Evolutionary conservation across 1,140 invertebrate genomes (phyloP).

Genomic region (Pseudobourletiella spinata): DNA sequence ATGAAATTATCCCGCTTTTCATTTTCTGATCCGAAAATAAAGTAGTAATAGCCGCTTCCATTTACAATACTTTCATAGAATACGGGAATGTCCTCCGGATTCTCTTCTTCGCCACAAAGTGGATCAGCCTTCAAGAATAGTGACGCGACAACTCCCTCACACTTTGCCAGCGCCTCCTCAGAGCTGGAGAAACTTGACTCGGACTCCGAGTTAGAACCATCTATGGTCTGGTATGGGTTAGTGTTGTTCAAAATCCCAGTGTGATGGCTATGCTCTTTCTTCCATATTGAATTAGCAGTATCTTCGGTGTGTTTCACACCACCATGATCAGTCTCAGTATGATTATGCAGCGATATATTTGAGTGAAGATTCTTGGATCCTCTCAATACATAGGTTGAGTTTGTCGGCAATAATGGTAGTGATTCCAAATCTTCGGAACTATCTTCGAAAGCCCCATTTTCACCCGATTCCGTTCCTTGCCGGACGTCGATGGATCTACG

Average conservation of each 20-base stretch:
- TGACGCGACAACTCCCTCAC: slow-evolving; percentile 61
- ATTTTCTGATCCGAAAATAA: slow-evolving; percentile 71
- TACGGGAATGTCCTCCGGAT: slow-evolving; percentile 43
- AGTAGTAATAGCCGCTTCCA: slow-evolving; percentile 66
- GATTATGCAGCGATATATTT: neutral
- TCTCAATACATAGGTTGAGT: neutral
- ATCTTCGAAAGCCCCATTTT: slow-evolving; percentile 48
- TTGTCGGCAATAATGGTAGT: neutral
- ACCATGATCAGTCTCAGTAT: slow-evolving; percentile 47
- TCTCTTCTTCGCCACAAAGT: slow-evolving; percentile 44
- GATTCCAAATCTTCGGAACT: slow-evolving; percentile 42
- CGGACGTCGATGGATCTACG: neutral
- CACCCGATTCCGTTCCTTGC: slow-evolving; percentile 18
- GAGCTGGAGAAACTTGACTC: slow-evolving; percentile 69
- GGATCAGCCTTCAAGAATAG: slow-evolving; percentile 56
- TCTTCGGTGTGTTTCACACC: slow-evolving; percentile 43
- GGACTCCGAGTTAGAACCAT: slow-evolving; percentile 55
- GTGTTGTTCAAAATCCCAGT: slow-evolving; percentile 29
- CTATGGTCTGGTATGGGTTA: neutral
- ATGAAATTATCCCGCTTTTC: slow-evolving; percentile 46
- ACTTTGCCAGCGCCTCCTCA: slow-evolving; percentile 62
- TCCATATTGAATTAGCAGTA: slow-evolving; percentile 32
- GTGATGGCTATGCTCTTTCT: slow-evolving; percentile 36
- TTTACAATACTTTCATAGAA: slow-evolving; percentile 59
- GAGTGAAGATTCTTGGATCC: neutral